A percentile compares a stretch with the other conserved stretches of the same genome.
Evolutionary conservation across 2,113 vertebrate genomes (phyloP).

Genomic region (Pomatorhinus ruficollis): DNA sequence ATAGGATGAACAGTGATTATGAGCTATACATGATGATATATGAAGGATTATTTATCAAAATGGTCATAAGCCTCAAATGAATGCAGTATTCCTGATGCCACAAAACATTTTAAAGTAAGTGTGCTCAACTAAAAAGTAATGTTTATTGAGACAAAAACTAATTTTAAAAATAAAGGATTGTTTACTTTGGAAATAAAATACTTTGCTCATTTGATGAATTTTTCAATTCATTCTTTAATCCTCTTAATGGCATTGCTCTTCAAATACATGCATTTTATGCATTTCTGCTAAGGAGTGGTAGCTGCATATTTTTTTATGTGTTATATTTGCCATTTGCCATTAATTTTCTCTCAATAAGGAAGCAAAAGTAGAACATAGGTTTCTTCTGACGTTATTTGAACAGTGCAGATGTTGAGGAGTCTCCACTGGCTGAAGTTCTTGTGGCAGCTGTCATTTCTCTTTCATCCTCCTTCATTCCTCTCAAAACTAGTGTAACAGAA

Average conservation of each 20-base stretch:
- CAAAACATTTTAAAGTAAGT: neutral
- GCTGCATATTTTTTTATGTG: neutral
- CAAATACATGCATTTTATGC: neutral
- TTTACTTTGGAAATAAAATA: neutral
- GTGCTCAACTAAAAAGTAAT: neutral
- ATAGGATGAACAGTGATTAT: neutral
- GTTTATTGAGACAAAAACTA: neutral
- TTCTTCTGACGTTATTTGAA: neutral
- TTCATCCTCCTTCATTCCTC: neutral
- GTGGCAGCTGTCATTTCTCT: neutral
- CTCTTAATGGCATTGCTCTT: neutral
- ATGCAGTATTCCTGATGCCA: neutral
- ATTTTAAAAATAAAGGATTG: neutral
- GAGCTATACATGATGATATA: neutral
- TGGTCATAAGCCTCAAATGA: neutral
- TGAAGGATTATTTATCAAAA: neutral
- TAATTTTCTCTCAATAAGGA: neutral
- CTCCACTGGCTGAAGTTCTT: neutral
- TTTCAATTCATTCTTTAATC: neutral
- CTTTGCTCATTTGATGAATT: neutral
- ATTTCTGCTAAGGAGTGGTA: neutral
- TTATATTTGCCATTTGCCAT: neutral
- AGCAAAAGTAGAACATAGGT: neutral
- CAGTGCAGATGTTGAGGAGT: neutral
- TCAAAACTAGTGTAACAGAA: neutral